Conservation (phyloP, 2,888 invertebrate genomes). For the Lycocerus yunnanus region DNA sequence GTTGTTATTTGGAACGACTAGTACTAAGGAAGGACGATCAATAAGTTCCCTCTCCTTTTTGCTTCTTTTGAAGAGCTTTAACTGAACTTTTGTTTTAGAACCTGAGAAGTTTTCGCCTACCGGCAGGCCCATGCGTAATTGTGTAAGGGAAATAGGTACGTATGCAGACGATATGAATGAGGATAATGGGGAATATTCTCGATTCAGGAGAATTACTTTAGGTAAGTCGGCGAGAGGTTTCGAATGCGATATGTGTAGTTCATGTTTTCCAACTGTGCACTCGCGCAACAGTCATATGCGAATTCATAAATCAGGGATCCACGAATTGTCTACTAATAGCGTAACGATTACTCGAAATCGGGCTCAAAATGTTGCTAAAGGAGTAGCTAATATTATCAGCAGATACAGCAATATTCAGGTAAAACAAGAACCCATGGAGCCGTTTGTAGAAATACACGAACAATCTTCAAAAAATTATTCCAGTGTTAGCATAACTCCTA, state of each 20-base stretch:
- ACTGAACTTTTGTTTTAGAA: slow-evolving; percentile 11
- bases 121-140: slow-evolving; percentile 50
- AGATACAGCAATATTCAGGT: slow-evolving; percentile 33
- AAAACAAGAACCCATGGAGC: slow-evolving; percentile 52
- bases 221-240: slow-evolving; percentile 41
- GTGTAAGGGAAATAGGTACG: slow-evolving; percentile 49
- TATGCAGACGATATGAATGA: slow-evolving; percentile 45
- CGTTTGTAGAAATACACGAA: slow-evolving; percentile 54
- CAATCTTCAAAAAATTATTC: slow-evolving; percentile 29
- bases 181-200: slow-evolving; percentile 14
- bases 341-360: slow-evolving; percentile 13
- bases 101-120: slow-evolving; percentile 36
- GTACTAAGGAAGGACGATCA: background rate
- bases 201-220: slow-evolving; percentile 17
- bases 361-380: slow-evolving; percentile 13
- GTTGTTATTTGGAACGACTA: background rate
- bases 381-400: slow-evolving; percentile 9
- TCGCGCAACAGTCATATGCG: slow-evolving; percentile 55
- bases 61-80: background rate
- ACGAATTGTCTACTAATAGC: slow-evolving; percentile 20
- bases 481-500: slow-evolving; percentile 53
- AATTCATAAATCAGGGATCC: slow-evolving; percentile 49
- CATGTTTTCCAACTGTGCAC: slow-evolving; percentile 52
- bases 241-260: slow-evolving; percentile 52
- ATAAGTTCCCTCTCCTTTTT: background rate